Conservation (phyloP, 2,888 invertebrate species). For the Euplexia lucipara region DNA sequence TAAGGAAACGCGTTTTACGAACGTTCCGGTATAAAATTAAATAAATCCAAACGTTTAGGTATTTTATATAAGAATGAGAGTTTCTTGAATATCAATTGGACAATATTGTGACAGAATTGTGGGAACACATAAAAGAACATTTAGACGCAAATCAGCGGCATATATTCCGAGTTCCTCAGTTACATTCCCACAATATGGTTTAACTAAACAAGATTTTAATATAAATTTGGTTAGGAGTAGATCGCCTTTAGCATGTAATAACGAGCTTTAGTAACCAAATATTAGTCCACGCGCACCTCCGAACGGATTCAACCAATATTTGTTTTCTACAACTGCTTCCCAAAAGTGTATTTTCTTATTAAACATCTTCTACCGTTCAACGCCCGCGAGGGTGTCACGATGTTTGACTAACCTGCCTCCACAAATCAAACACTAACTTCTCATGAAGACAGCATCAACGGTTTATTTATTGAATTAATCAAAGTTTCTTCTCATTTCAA, state of each 20-base stretch:
- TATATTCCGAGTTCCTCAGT: slow-evolving; percentile 6
- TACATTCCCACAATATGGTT: slow-evolving; percentile 22
- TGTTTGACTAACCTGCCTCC: slow-evolving; percentile 80
- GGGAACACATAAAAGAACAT: slow-evolving; percentile 19
- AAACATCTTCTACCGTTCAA: slow-evolving; percentile 87
- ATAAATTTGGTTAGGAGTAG: slow-evolving; percentile 42
- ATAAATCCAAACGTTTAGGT: slow-evolving; percentile 38
- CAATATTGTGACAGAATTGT: slow-evolving; percentile 18
- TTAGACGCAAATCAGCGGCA: not conserved
- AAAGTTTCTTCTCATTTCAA: slow-evolving; percentile 6
- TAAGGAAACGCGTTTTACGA: slow-evolving; percentile 64
- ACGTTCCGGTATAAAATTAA: slow-evolving; percentile 44
- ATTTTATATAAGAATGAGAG: slow-evolving; percentile 25
- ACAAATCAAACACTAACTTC: slow-evolving; percentile 73
- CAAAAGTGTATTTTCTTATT: slow-evolving; percentile 88
- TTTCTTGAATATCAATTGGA: slow-evolving; percentile 30
- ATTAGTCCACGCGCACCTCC: slow-evolving; percentile 85
- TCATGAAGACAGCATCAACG: slow-evolving; percentile 47
- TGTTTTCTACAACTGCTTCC: slow-evolving; percentile 85
- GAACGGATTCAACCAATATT: slow-evolving; percentile 89
- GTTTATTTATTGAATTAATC: slow-evolving; percentile 34
- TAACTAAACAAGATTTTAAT: slow-evolving; percentile 31
- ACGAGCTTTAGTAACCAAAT: slow-evolving; percentile 84
- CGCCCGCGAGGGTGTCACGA: slow-evolving; percentile 81
- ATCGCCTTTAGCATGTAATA: slow-evolving; percentile 81